Base-by-base conservation (phyloP, 1,140 invertebrate genomes). In the Drosophila tristis region DNA sequence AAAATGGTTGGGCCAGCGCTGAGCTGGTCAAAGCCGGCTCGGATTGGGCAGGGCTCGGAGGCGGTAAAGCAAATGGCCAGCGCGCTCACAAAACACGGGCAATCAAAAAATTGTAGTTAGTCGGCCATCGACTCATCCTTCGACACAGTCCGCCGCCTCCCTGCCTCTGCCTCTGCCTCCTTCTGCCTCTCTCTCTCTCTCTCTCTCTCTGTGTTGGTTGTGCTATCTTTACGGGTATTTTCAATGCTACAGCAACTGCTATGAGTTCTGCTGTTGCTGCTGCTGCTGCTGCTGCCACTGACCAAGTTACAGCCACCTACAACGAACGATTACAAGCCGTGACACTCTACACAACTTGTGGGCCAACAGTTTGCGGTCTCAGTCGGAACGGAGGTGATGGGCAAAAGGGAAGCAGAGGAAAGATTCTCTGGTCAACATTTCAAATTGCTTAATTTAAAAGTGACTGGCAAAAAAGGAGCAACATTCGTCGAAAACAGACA, bases 401-500 rank as follows among this genome's bases (percentile, higher is more conserved):
- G n/a, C 20, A 20, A 20, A 31, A 23, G 25, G 35, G 9, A 26
- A 23, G 20, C 16, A 56, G 39, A 54, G 35, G 31, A 64, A 67
- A 55, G 55, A 68, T 64, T 77, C 62, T 70, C 62, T 80, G 78
- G 78, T 59, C 71, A 66, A 89, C 79, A 89, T 87, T 87, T 89
- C 75, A 89, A 87, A 89, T 89, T 87, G 82, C 84, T 89, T 84
- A 87, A 87, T 87, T 79, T 89, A 89, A 82, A 89, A 89, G 74
- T 74, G 75, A 79, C 63, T 76, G 47, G 78, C 56, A 78, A 79
- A 82, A 78, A 89, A 54, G 65, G 57, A 68, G 64, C 47, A 55
- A 43, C 26, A 43, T 26, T 57, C 45, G 53, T 48, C 39, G n/a
- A 25, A 20, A 53, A 47, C 23, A 29, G 20, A 31, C 15, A 9